phyloP scores from a whole-genome alignment of 1,140 invertebrate genomes.

The Agraylea sexmaculata region DNA sequence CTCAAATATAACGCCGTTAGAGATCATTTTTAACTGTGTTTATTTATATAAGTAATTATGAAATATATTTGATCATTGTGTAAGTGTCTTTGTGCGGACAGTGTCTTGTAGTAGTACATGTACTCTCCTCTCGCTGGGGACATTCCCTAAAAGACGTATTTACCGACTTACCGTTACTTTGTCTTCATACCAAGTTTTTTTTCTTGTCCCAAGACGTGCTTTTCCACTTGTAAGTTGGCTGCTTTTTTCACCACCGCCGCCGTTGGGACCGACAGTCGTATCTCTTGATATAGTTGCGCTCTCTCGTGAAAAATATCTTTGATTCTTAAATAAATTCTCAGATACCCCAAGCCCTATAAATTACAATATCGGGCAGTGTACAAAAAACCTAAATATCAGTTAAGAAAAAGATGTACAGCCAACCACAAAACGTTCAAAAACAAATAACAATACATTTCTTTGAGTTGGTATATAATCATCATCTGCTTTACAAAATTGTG shows the following conservation, averaged over 20 bases:
- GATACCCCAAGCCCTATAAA: slow-evolving; percentile 14
- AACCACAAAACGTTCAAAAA: no score
- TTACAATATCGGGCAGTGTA: slow-evolving; percentile 17
- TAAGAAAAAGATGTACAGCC: no score
- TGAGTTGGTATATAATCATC: no score
- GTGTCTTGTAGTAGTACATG: no score
- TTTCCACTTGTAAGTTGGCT: slow-evolving; percentile 8
- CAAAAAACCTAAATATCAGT: slow-evolving; percentile 1
- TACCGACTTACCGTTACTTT: slow-evolving; percentile 23
- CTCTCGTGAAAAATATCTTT: slow-evolving; percentile 20
- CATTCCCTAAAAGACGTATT: slow-evolving; percentile 17
- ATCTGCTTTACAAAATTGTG: no score
- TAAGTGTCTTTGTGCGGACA: no score
- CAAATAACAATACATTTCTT: no score
- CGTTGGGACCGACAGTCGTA: slow-evolving; percentile 9
- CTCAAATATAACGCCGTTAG: no score
- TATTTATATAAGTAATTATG: no score
- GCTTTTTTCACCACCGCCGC: neutral
- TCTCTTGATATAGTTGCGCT: slow-evolving; percentile 17
- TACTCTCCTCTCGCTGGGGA: slow-evolving; percentile 14
- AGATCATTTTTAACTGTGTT: no score
- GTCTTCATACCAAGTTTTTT: slow-evolving; percentile 21
- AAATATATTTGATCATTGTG: no score
- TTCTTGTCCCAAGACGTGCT: neutral
- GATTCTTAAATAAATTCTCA: slow-evolving; percentile 19